Conservation (phyloP, 2,113 vertebrate genomes). For the Chunga burmeisteri region DNA sequence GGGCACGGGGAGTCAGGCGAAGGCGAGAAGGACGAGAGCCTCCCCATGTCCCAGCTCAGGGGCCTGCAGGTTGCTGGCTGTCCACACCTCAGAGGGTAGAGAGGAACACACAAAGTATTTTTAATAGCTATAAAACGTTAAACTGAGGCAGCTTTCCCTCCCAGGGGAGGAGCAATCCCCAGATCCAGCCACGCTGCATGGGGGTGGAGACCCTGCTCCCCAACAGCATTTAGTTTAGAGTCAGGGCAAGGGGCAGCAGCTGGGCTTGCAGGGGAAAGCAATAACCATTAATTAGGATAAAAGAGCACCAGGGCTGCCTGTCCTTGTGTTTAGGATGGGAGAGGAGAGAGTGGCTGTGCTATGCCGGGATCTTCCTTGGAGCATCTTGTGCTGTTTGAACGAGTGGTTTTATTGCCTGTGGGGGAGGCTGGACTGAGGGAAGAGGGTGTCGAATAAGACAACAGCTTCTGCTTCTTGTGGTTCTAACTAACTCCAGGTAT, state of each 20-base stretch:
- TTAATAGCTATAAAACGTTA: neutral
- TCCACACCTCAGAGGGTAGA: neutral
- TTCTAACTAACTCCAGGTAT: neutral
- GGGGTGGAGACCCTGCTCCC: too few relatives aligned
- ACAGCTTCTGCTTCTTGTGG: neutral
- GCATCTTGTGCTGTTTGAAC: neutral
- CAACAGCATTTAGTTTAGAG: too few relatives aligned
- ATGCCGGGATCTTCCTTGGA: neutral
- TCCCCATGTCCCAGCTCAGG: too few relatives aligned
- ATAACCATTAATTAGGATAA: neutral
- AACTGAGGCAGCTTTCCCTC: neutral
- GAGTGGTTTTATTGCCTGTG: neutral
- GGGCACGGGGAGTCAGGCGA: neutral
- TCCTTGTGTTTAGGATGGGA: neutral
- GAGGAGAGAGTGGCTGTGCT: accelerated
- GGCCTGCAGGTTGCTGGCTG: too few relatives aligned
- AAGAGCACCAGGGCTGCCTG: neutral
- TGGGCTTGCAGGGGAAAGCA: neutral
- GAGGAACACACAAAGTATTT: neutral
- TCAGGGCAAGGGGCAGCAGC: neutral
- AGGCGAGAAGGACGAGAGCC: neutral
- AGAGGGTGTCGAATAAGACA: neutral
- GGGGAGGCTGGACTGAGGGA: neutral
- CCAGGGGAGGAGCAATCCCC: neutral
- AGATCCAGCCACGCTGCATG: accelerated